phyloP scores from a whole-genome alignment of 92 coral and sea anemone genomes.

The Bergia sp. region DNA sequence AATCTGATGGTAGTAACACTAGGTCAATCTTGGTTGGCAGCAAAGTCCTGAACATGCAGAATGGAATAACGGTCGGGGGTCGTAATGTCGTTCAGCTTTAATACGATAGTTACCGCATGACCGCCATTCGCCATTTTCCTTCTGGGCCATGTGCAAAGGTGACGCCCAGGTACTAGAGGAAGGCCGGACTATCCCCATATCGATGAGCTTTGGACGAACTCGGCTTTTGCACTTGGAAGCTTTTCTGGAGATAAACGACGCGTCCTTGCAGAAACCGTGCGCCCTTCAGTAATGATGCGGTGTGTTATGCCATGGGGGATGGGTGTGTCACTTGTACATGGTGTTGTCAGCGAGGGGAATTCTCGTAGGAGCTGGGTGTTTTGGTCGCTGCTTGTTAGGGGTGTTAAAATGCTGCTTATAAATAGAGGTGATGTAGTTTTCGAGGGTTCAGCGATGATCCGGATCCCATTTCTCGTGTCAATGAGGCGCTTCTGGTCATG shows the following conservation, averaged over 20 bases:
- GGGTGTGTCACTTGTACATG: conserved; percentile 15
- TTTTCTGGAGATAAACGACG: conserved; percentile 51
- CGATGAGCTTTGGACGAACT: neutral
- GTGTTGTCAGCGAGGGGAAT: conserved; percentile 52
- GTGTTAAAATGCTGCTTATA: conserved; percentile 17
- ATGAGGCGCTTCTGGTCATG: conserved; percentile 52
- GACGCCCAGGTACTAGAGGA: conserved; percentile 67
- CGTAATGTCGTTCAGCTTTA: too few species aligned
- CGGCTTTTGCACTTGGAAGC: conserved; percentile 49
- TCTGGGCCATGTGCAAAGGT: conserved; percentile 58
- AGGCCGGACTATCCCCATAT: conserved; percentile 51
- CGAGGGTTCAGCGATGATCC: conserved; percentile 23
- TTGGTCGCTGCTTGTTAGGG: conserved; percentile 9
- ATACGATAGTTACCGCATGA: too few species aligned
- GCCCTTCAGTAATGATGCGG: conserved; percentile 40
- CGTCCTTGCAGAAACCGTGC: neutral
- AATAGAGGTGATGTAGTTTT: neutral
- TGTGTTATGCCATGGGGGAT: too few species aligned
- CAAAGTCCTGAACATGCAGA: too few species aligned
- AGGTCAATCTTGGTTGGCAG: too few species aligned
- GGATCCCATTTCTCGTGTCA: conserved; percentile 46
- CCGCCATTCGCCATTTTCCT: neutral
- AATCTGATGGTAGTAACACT: conserved; percentile 48
- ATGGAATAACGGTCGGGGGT: too few species aligned
- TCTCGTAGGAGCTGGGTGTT: conserved; percentile 34